phyloP scores from a whole-genome alignment of 2,888 invertebrate genomes.

The Cristatella mucedo region DNA sequence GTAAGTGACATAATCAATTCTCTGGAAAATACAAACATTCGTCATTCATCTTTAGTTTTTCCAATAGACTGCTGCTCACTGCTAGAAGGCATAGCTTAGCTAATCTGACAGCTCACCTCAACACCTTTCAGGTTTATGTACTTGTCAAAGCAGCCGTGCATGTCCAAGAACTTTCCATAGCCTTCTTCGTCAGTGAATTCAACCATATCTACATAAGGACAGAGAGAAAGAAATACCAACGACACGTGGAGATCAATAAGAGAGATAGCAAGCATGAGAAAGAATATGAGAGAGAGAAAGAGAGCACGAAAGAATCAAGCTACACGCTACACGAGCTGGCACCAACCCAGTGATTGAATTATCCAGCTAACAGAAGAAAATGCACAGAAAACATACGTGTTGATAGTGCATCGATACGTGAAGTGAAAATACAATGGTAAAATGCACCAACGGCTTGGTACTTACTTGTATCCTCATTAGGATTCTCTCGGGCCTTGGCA shows the following conservation, averaged over 20 bases:
- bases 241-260: not conserved
- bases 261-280: not conserved
- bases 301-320: not conserved
- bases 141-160: constrained; percentile 87
- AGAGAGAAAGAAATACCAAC: not conserved
- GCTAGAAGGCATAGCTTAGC: not conserved
- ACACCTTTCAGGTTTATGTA: constrained; percentile 92
- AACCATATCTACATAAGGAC: constrained; percentile 46
- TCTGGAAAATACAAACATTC: too few relatives aligned
- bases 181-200: constrained; percentile 99
- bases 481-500: constrained; percentile 70
- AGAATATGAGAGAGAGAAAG: not conserved
- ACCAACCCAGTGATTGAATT: too few relatives aligned
- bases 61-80: constrained; percentile 9
- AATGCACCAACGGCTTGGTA: not conserved
- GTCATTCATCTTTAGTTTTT: constrained; percentile 5
- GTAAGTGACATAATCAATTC: constrained; percentile 82
- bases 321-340: too few relatives aligned
- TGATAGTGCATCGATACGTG: not conserved
- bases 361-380: too few relatives aligned
- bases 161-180: constrained; percentile 89
- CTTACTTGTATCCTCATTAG: constrained; percentile 28
- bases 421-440: not conserved
- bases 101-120: constrained; percentile 46
- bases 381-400: not conserved